These are phyloP conservation scores for Malthinus flaveolus DNA, from an alignment of 2,888 invertebrate species.

Conservation along the genomic window DNA sequence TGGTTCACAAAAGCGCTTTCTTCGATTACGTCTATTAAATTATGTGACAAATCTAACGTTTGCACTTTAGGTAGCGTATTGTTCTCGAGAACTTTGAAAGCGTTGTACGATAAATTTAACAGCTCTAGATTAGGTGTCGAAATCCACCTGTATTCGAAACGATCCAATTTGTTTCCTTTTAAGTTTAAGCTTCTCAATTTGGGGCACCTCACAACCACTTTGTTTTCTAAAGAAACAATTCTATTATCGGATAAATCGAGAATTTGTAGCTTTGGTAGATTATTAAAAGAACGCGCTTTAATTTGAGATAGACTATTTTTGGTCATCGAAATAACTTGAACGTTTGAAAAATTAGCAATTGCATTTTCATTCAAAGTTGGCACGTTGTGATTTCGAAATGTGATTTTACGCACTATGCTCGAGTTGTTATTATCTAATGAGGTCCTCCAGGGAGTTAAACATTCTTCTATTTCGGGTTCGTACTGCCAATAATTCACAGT, in stretches of 20 bases:
- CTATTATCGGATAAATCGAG: conserved; percentile 4
- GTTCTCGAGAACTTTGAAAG: background rate
- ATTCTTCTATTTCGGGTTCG: background rate
- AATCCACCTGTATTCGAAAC: background rate
- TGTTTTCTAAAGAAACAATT: conserved; percentile 1
- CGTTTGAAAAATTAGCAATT: conserved; percentile 3
- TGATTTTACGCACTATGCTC: background rate
- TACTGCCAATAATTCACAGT: background rate
- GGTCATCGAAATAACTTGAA: background rate
- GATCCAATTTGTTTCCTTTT: background rate
- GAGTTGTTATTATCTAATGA: background rate
- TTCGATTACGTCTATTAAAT: background rate
- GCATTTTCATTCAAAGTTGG: conserved; percentile 6
- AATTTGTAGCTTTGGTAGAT: background rate
- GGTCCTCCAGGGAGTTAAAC: conserved; percentile 1
- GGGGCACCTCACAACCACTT: background rate
- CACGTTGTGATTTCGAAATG: background rate
- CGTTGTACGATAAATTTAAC: background rate
- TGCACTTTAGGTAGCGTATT: background rate
- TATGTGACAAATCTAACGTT: background rate
- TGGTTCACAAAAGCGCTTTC: background rate
- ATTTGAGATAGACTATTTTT: conserved; percentile 17
- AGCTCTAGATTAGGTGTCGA: background rate
- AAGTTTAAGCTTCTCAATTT: background rate
- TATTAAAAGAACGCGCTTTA: conserved; percentile 10